Percentiles rank a stretch among this genome's conserved stretches.
Conservation (phyloP, 2,113 vertebrate genomes). For the Ornithorhynchus anatinus region DNA sequence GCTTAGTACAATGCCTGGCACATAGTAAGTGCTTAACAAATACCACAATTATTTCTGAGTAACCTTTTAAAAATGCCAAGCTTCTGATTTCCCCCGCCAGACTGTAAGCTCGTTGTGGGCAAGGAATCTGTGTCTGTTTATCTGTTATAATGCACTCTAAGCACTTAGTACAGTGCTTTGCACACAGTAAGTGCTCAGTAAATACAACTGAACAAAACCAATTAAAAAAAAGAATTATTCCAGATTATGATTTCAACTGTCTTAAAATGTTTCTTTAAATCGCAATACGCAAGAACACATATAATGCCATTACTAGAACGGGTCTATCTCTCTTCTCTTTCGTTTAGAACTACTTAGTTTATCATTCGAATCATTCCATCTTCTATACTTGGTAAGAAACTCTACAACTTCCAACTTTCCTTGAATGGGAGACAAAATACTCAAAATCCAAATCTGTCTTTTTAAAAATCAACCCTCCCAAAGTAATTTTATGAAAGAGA, state of each 20-base stretch:
- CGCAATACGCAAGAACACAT: neutral
- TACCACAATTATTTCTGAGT: too few relatives aligned
- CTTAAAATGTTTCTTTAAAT: slow-evolving; percentile 30
- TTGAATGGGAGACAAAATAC: slow-evolving; percentile 54
- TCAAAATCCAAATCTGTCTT: slow-evolving; percentile 49
- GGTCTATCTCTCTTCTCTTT: too few relatives aligned
- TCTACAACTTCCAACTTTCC: slow-evolving; percentile 30
- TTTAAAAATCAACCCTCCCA: slow-evolving; percentile 31
- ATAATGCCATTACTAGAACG: too few relatives aligned
- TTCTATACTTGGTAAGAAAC: slow-evolving; percentile 53
- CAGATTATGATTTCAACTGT: neutral
- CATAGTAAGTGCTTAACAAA: too few relatives aligned
- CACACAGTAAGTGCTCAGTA: neutral
- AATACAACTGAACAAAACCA: neutral
- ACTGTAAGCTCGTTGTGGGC: too few relatives aligned
- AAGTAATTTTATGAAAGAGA: slow-evolving; percentile 51
- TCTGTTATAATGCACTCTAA: neutral
- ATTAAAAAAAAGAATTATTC: neutral
- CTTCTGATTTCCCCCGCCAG: too few relatives aligned
- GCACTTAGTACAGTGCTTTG: neutral
- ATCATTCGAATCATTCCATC: slow-evolving; percentile 57
- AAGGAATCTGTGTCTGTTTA: too few relatives aligned
- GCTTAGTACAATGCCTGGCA: too few relatives aligned
- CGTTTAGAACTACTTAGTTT: slow-evolving; percentile 46
- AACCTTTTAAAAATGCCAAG: too few relatives aligned